Percentiles rank a stretch among this genome's conserved stretches.
Conservation (phyloP, 2,888 invertebrate species). For the Muscina levida region DNA sequence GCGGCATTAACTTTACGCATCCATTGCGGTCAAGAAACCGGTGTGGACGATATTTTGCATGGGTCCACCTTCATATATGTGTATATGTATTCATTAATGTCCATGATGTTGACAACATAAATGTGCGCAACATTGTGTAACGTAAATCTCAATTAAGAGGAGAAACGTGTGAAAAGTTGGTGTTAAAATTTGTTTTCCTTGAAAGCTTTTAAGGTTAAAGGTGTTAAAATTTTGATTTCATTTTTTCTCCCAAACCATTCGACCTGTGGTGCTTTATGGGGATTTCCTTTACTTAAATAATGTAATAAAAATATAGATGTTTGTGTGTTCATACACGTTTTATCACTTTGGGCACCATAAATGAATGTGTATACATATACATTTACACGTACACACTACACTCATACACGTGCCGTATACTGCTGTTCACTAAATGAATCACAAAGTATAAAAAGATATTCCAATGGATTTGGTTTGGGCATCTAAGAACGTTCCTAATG, state of each 20-base stretch:
- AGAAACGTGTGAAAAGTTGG: slow-evolving; percentile 27
- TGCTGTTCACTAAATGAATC: too few relatives aligned
- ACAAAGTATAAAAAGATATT: too few relatives aligned
- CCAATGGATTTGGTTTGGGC: too few relatives aligned
- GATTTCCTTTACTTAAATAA: slow-evolving; percentile 56
- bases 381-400: background rate
- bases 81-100: slow-evolving; percentile 27
- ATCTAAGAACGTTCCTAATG: too few relatives aligned
- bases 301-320: slow-evolving; percentile 42
- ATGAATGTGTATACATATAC: slow-evolving; percentile 22
- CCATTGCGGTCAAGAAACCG: slow-evolving; percentile 28
- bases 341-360: slow-evolving; percentile 59
- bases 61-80: background rate
- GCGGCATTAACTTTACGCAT: background rate
- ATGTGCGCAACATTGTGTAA: background rate
- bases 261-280: slow-evolving; percentile 50
- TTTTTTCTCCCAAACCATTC: slow-evolving; percentile 18
- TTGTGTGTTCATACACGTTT: slow-evolving; percentile 54
- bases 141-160: slow-evolving; percentile 59
- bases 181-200: slow-evolving; percentile 45
- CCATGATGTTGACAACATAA: slow-evolving; percentile 28
- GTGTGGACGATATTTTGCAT: background rate
- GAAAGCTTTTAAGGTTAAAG: slow-evolving; percentile 53
- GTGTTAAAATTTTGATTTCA: slow-evolving; percentile 49
- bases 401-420: background rate